Base-by-base conservation (phyloP, 2,113 vertebrate species). In the Empidonax alnorum region DNA sequence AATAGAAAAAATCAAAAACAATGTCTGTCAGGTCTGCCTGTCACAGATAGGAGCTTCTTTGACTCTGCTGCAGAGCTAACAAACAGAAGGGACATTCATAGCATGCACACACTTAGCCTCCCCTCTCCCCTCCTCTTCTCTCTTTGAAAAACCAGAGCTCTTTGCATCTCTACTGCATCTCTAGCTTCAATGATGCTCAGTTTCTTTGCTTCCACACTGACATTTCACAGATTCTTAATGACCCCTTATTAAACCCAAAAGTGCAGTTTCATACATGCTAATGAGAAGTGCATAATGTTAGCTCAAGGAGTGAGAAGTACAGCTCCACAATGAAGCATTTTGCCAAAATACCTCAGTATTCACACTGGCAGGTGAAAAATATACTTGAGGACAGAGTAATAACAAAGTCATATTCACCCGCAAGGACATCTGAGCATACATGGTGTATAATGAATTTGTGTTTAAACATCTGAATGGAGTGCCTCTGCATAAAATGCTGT, bases 41-140 rank as follows among this genome's bases (percentile, higher is more conserved):
- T 87, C 78, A 74, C 49, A 95, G 82, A 95, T 44, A 95, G 95
- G 75, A 95, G 74, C 75, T 87, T 85, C 93, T 96, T 87, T 95
- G 87, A 94, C 53, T 78, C 69, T 0, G 1, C 73, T 84, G 61
- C 58, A 74, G 75, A 86, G 55, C 83, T 88, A 74, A 84, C 81
- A 87, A 94, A 96, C 91, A 96, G 89, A 94, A 95, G 75, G 58
- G 93, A 91, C 50, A 96, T 96, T 97, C 93, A 94, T 11, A 19
- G 25, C 62, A 49, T 82, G 56, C 44, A 58, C 47, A 33, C 42
- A n/a, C 79, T 86, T 55, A 65, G 59, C 50, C 39, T 33, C 8
- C 20, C 25, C 25, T 23, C 17, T 30, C 39, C 4, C 41, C 7
- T 3, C 17, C 10, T 33, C 59, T 87, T 50, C 50, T 61, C 74